These are phyloP conservation scores for Eupsilia transversa DNA, from an alignment of 2,888 invertebrate genomes.

Conservation along the genomic window DNA sequence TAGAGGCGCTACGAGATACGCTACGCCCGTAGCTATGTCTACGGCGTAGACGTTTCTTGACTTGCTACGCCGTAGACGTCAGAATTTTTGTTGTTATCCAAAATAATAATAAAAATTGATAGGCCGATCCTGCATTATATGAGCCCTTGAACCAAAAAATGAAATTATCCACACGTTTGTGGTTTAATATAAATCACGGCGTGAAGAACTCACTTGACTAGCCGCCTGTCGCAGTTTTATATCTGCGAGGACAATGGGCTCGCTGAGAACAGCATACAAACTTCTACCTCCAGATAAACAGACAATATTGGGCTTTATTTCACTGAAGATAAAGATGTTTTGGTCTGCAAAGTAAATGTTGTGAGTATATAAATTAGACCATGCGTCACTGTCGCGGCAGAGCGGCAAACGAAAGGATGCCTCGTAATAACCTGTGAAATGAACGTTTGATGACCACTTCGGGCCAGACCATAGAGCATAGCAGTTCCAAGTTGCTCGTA, in stretches of 20 bases:
- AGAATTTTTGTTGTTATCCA: background rate
- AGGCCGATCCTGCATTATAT: conserved; percentile 26
- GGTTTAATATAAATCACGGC: conserved; percentile 77
- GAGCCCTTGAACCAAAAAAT: conserved; percentile 55
- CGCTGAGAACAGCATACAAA: conserved; percentile 75
- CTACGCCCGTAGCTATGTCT: conserved; percentile 42
- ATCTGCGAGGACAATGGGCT: conserved; percentile 83
- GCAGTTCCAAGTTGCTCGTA: conserved; percentile 66
- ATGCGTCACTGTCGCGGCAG: conserved; percentile 85
- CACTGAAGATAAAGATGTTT: conserved; percentile 64
- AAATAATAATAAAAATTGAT: background rate
- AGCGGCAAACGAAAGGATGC: conserved; percentile 78
- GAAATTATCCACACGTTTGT: conserved; percentile 61
- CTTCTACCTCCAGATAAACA: conserved; percentile 49
- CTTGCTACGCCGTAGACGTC: conserved; percentile 42
- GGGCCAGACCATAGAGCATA: conserved; percentile 70
- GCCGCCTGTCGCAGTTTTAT: conserved; percentile 80
- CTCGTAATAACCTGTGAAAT: conserved; percentile 86
- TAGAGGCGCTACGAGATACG: background rate
- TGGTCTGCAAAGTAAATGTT: conserved; percentile 67
- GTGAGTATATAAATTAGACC: conserved; percentile 84
- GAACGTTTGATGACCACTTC: conserved; percentile 83
- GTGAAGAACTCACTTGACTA: conserved; percentile 77
- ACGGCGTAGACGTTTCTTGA: conserved; percentile 55
- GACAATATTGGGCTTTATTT: conserved; percentile 73